Percentiles rank a stretch among this genome's conserved stretches.
Evolutionary conservation across 2,888 invertebrate species (phyloP).

Genomic region (Drosophila siamana): DNA sequence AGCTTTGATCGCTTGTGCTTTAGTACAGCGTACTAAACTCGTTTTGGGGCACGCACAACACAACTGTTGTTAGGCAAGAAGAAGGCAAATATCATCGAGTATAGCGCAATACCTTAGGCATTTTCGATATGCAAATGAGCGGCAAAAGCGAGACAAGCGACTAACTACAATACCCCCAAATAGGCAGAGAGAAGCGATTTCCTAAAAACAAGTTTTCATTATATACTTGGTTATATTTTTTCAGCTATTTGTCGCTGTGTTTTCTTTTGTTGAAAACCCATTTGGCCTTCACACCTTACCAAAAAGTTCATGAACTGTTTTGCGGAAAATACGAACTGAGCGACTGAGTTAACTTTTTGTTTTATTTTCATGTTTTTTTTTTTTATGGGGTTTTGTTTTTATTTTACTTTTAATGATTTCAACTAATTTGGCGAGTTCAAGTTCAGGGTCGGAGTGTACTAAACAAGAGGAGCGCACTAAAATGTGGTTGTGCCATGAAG

Average conservation of each 20-base stretch:
- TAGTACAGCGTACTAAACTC: conserved; percentile 27
- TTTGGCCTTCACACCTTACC: conserved; percentile 76
- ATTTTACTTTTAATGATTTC: conserved; percentile 65
- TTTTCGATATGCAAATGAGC: conserved; percentile 46
- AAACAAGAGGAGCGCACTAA: conserved; percentile 38
- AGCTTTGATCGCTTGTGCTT: neutral
- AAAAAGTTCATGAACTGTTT: conserved; percentile 68
- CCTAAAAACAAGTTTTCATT: conserved; percentile 52
- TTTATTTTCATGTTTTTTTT: conserved; percentile 14
- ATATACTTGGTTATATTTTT: conserved; percentile 11
- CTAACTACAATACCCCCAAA: conserved; percentile 30
- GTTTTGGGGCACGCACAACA: conserved; percentile 16
- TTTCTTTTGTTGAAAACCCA: conserved; percentile 34
- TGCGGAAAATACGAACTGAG: conserved; percentile 43
- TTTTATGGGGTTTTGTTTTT: conserved; percentile 1
- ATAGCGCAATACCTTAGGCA: conserved; percentile 11
- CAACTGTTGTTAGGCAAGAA: conserved; percentile 7
- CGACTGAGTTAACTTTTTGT: conserved; percentile 18
- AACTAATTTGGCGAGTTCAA: conserved; percentile 64
- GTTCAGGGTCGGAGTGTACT: conserved; percentile 66
- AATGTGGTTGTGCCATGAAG: conserved; percentile 14
- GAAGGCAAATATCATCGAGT: conserved; percentile 10
- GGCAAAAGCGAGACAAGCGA: conserved; percentile 22
- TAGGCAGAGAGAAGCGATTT: too few relatives aligned
- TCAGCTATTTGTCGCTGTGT: conserved; percentile 1